These are phyloP conservation scores for Phocides pigmalion DNA, from an alignment of 1,140 invertebrate genomes.

Conservation along the genomic window DNA sequence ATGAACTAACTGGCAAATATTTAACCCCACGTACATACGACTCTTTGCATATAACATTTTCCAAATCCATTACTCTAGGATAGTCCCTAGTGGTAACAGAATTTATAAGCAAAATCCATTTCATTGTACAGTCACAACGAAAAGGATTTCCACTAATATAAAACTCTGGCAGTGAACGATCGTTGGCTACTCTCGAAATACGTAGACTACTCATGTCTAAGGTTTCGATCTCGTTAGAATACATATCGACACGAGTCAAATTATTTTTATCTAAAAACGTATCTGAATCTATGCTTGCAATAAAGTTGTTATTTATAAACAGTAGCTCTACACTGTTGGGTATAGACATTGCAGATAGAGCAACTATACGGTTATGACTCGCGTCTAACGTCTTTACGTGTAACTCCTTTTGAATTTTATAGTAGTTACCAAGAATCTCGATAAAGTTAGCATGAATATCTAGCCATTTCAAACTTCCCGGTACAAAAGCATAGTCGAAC, in stretches of 20 bases:
- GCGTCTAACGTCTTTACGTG: constrained; percentile 89
- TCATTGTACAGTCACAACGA: constrained; percentile 93
- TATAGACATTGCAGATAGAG: constrained; percentile 88
- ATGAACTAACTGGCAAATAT: constrained; percentile 88
- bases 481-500: constrained; percentile 93
- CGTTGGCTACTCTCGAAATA: constrained; percentile 85
- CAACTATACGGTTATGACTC: constrained; percentile 91
- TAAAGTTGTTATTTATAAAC: constrained; percentile 93
- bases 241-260: constrained; percentile 92
- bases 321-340: constrained; percentile 91
- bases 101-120: constrained; percentile 94
- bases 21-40: constrained; percentile 89
- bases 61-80: constrained; percentile 92
- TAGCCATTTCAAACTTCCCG: constrained; percentile 90
- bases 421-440: constrained; percentile 89
- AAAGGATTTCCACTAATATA: constrained; percentile 95
- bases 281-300: constrained; percentile 89
- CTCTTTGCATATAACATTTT: constrained; percentile 92
- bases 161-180: constrained; percentile 90
- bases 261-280: constrained; percentile 92
- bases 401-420: constrained; percentile 86
- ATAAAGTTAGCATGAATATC: constrained; percentile 93
- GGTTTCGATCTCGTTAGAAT: constrained; percentile 91
- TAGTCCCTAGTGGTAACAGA: constrained; percentile 88
- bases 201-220: constrained; percentile 92